Percentiles rank a stretch among this genome's conserved stretches.
Evolutionary conservation across 2,888 invertebrate genomes (phyloP).

Genomic region (Acleris holmiana): DNA sequence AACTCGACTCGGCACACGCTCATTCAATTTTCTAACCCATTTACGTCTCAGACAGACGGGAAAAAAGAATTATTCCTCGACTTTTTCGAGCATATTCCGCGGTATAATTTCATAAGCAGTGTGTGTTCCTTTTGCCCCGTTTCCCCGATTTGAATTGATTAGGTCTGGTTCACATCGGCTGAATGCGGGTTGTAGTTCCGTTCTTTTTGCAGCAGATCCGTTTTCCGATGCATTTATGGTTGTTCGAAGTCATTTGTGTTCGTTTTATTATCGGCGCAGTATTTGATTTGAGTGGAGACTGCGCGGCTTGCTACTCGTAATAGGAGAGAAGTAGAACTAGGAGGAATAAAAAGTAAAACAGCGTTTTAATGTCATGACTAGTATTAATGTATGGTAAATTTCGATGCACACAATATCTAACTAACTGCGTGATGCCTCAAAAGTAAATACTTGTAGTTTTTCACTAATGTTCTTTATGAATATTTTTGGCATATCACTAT

Average conservation of each 20-base stretch:
- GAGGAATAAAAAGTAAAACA: slow-evolving; percentile 1
- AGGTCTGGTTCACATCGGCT: slow-evolving; percentile 75
- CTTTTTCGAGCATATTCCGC: slow-evolving; percentile 69
- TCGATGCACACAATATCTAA: too few species aligned
- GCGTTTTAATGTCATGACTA: too few species aligned
- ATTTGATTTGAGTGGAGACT: slow-evolving; percentile 25
- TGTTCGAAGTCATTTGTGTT: slow-evolving; percentile 45
- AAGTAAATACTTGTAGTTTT: too few species aligned
- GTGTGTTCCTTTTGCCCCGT: slow-evolving; percentile 75
- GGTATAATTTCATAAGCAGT: slow-evolving; percentile 82
- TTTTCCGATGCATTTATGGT: slow-evolving; percentile 58
- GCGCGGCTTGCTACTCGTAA: slow-evolving; percentile 26
- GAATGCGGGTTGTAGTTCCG: slow-evolving; percentile 61
- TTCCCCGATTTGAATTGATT: slow-evolving; percentile 82
- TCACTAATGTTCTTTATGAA: too few species aligned
- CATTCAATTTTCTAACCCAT: slow-evolving; percentile 85
- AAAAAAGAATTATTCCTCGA: slow-evolving; percentile 61
- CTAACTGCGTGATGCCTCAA: too few species aligned
- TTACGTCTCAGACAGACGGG: slow-evolving; percentile 78
- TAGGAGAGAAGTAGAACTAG: slow-evolving; percentile 14
- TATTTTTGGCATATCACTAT: too few species aligned
- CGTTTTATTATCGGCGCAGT: slow-evolving; percentile 34
- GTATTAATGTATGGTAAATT: too few species aligned
- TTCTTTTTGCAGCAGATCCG: slow-evolving; percentile 55
- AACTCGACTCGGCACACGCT: slow-evolving; percentile 67